Base-by-base conservation (phyloP, 1,140 invertebrate genomes). In the Formica exsecta region DNA sequence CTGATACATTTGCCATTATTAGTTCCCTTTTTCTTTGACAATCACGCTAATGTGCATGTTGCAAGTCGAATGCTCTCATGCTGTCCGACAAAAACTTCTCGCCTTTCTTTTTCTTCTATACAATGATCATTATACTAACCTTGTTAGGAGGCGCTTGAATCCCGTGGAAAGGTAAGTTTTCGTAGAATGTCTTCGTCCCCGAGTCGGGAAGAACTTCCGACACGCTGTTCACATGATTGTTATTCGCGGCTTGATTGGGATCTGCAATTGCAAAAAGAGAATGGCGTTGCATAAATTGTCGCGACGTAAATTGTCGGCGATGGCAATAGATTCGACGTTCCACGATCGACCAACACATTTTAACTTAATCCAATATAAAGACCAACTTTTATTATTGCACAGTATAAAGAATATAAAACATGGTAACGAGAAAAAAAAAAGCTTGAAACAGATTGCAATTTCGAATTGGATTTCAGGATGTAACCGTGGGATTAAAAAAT, bases 161-260 rank as follows among this genome's bases (percentile, higher is more conserved):
- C 91, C 98, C 98, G 94, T 98, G 98, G 96, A 99, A 99, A 85
- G 98, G 98, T 92, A 99, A 96, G 95, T 99, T 99, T 96, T 99
- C 98, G 96, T 98, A 99, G 94, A 98, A 98, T 87, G 97, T 97
- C 94, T 96, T 96, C 84, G 95, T 95, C 61, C 95, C 95, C 64
- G 93, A 93, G 59, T 96, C 95, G 36, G 95, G 93, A 25, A 94
- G 92, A 22, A 92, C 94, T 81, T 95, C 94, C 86, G 95, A 95
- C 80, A 95, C 92, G 86, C 93, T 95, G 90, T 94, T 94, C 91
- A 95, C 93, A 79, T 94, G 94, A 90, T 94, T 94, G 92, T 92
- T 94, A 87, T 94, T 95, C 88, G 91, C 92, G 61, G 90, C 92
- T 89, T 94, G 94, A 91, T 93, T 94, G 74, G 95, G 94, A 94